Base-by-base conservation (phyloP, 2,888 invertebrate genomes). In the Chrysolina americana region DNA sequence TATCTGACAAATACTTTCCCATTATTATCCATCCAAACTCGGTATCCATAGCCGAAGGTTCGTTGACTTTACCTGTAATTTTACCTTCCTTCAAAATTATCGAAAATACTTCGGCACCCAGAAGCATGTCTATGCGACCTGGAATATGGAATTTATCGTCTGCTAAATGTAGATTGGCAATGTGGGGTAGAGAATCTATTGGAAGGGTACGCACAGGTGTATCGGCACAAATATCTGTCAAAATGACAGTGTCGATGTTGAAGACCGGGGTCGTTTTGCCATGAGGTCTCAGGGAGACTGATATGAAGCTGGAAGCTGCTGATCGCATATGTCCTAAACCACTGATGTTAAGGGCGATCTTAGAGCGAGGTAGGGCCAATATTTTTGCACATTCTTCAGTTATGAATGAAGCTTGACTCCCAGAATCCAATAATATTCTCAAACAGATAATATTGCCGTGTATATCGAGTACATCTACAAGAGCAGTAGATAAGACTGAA, bases 401-500 rank as follows among this genome's bases (percentile, higher is more conserved):
- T 36, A 36, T 36, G 8, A 36, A 36, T 36, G 8, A 36, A 36
- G 21, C 53, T 53, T 53, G 53, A 53, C 53, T 53, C 17, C 11
- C 13, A 17, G 53, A 53, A 10, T 53, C n/a, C 13, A 53, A 5
- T 11, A 11, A 53, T 17, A 53, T 17, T n/a, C 48, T 13, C 1
- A 50, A 4, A 50, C 53, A 53, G 2, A 53, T 53, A 17, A 53
- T 21, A 17, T 53, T 53, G 9, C 13, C 53, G 21, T 53, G 13
- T 17, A 53, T 17, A 53, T 11, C 53, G 53, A 53, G 53, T 53
- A 53, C 19, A 21, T 53, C 53, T n/a, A 59, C 59, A 5, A 2
- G 28, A 59, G 28, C 59, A 9, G 56, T 56, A 17, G 47, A 44
- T 10, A 65, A 41, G n/a, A 65, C 21, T 65, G 44, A 65, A 65